Percentiles rank a stretch among this genome's conserved stretches.
Conservation (phyloP, 2,797 vertebrate species). For the Rhynchotus rufescens region DNA sequence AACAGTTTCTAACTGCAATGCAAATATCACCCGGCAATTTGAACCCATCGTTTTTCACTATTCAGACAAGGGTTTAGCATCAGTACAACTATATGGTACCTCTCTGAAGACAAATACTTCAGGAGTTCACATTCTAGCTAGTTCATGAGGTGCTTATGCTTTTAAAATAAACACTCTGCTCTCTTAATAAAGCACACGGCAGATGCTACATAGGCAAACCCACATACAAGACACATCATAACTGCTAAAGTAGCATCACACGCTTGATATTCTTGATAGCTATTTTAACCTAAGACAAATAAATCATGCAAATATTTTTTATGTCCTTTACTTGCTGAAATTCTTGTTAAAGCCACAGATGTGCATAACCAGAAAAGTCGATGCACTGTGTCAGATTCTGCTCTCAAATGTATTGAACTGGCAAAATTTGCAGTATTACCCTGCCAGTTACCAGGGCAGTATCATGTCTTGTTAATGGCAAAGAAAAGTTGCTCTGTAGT, state of each 20-base stretch:
- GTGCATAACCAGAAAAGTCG: not conserved
- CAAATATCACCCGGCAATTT: not conserved
- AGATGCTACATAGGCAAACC: not conserved
- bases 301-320: not conserved
- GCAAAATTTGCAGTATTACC: not conserved
- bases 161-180: not conserved
- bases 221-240: not conserved
- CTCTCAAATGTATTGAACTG: not conserved
- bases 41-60: not conserved
- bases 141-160: not conserved
- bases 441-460: not conserved
- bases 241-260: not conserved
- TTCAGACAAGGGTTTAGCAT: not conserved
- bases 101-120: not conserved
- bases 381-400: not conserved
- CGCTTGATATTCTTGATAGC: not conserved
- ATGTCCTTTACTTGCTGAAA: not conserved
- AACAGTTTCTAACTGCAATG: not conserved
- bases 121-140: not conserved
- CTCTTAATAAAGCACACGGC: not conserved
- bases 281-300: not conserved
- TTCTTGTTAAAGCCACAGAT: not conserved
- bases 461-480: not conserved
- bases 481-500: not conserved
- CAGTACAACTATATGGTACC: not conserved